Percentiles rank a stretch among this genome's conserved stretches.
Evolutionary conservation across 1,140 invertebrate genomes (phyloP).

Genomic region (Lithobius niger): DNA sequence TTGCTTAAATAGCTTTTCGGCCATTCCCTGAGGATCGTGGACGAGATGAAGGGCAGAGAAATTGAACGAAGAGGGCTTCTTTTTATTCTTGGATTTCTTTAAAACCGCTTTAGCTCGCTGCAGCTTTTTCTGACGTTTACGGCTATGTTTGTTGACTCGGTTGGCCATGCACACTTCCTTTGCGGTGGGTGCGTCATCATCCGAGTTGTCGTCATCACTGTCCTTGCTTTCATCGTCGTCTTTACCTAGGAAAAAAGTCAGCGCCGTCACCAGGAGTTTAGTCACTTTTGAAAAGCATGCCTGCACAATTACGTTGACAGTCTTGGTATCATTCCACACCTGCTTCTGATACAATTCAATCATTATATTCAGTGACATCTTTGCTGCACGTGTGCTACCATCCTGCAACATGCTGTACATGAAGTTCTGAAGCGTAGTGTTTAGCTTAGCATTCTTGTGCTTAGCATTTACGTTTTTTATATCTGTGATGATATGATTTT

Average conservation of each 20-base stretch:
- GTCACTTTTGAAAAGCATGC: constrained; percentile 88
- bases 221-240: constrained; percentile 48
- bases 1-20: constrained; percentile 83
- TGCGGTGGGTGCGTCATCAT: constrained; percentile 49
- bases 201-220: constrained; percentile 19
- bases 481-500: constrained; percentile 80
- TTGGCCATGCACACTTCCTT: constrained; percentile 58
- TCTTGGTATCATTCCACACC: constrained; percentile 95
- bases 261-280: constrained; percentile 80
- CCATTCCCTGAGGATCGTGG: constrained; percentile 89
- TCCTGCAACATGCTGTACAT: constrained; percentile 90
- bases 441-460: constrained; percentile 81
- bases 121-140: constrained; percentile 84
- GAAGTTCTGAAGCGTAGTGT: constrained; percentile 82
- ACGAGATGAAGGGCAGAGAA: constrained; percentile 89
- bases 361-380: constrained; percentile 90
- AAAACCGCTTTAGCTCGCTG: constrained; percentile 39
- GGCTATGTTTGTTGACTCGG: constrained; percentile 91
- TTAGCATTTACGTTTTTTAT: constrained; percentile 94
- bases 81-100: constrained; percentile 83
- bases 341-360: constrained; percentile 92
- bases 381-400: constrained; percentile 72
- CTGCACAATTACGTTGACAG: constrained; percentile 90
- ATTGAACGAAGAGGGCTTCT: constrained; percentile 62
- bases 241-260: constrained; percentile 88